phyloP scores from a whole-genome alignment of 2,797 vertebrate genomes.

The Myoxocephalus aenaeus region DNA sequence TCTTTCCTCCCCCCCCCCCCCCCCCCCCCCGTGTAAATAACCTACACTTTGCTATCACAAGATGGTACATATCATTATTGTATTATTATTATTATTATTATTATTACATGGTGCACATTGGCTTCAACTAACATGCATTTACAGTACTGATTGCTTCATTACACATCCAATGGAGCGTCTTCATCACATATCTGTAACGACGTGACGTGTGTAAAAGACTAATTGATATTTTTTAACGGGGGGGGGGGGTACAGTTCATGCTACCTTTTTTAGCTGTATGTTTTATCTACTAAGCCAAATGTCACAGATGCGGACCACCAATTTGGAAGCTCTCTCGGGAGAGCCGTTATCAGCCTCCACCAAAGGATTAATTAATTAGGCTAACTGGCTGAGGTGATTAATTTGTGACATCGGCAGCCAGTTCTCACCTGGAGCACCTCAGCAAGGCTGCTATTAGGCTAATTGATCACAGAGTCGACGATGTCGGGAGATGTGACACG shows the following conservation, averaged over 20 bases:
- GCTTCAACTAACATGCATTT: neutral
- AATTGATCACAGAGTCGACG: conserved; percentile 71
- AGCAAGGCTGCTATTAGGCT: conserved; percentile 73
- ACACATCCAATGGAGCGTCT: neutral
- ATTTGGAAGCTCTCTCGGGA: conserved; percentile 67
- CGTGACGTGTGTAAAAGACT: neutral
- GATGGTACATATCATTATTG: neutral
- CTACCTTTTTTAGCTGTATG: conserved; percentile 44
- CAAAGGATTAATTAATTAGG: conserved; percentile 78
- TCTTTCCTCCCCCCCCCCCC: neutral
- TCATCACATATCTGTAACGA: neutral
- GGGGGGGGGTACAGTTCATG: conserved; percentile 1
- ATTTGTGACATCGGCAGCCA: conserved; percentile 75
- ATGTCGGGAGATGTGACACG: conserved; percentile 58
- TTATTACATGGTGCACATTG: neutral
- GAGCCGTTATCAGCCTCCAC: conserved; percentile 69
- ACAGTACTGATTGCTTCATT: neutral
- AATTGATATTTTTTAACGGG: conserved; percentile 9
- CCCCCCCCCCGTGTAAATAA: neutral
- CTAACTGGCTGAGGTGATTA: conserved; percentile 70
- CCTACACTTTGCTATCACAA: neutral
- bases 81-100: neutral
- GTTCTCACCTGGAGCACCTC: conserved; percentile 78
- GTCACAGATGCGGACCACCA: conserved; percentile 72
- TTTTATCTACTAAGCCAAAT: conserved; percentile 65